Base-by-base conservation (phyloP, 2,797 vertebrate species). In the Anabas testudineus region DNA sequence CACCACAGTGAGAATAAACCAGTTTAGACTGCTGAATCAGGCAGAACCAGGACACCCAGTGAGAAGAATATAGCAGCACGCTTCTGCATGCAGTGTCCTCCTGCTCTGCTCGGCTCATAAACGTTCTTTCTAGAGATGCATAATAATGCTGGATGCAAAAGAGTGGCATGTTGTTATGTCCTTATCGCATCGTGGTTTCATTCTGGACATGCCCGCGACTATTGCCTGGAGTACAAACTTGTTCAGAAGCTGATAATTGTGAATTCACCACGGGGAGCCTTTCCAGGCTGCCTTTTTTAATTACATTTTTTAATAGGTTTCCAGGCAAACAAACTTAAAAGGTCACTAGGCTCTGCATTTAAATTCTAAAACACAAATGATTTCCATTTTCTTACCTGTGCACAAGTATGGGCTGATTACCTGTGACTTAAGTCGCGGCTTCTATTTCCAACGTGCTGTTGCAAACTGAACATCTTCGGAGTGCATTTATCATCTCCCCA, bases 271-370 rank as follows among this genome's bases (percentile, higher is more conserved):
- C 70, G 45, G 86, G 84, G 74, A 84, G 49, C 65, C 42, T 34
- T 78, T 79, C 61, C 43, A 63, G 61, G 28, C 62, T 59, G 67
- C 71, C 39, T 84, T 86, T n/a, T 88, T 85, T 84, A 90, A 91
- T 91, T 86, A 87, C 79, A 86, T 84, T 87, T n/a, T 88, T 87
- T 90, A 87, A 92, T 87, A 75, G 74, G 64, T 87, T 89, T 81
- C 76, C 56, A 72, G 71, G 70, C 82, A 89, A 86, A 85, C 74
- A 84, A 88, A 83, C 58, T 69, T 58, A 75, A 90, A 90, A 84
- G 85, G 82, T 90, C 76, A 86, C 43, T 60, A 6, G 34, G 67
- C 75, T 67, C 66, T 14, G 69, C 56, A 47, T 77, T 87, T 66
- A 45, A 68, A 76, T 62, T 49, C 52, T 39, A 49, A 52, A 62